Percentiles rank a stretch among this genome's conserved stretches.
Conservation (phyloP, 2,113 vertebrate species). For the Halichoeres trimaculatus region DNA sequence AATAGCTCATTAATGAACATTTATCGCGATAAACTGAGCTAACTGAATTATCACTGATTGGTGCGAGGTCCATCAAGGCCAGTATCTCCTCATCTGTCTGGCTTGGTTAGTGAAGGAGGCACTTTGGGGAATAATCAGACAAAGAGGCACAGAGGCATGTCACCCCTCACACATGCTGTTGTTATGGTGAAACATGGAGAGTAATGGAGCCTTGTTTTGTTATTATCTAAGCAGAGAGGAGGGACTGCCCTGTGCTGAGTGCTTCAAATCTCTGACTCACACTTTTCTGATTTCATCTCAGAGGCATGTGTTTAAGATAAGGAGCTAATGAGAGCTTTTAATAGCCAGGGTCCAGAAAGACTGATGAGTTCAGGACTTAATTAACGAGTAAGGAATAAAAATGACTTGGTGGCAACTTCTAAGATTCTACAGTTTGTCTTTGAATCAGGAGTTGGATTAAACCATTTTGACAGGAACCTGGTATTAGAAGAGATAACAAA, state of each 20-base stretch:
- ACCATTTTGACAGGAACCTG: conserved; percentile 56
- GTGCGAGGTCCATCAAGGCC: conserved; percentile 16
- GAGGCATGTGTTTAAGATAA: conserved; percentile 40
- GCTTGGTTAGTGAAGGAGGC: conserved; percentile 42
- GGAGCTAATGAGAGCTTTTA: conserved; percentile 4
- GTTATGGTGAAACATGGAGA: conserved; percentile 36
- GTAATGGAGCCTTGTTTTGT: conserved; percentile 42
- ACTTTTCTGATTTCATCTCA: conserved; percentile 47
- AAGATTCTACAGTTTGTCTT: conserved; percentile 9
- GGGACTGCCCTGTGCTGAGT: conserved; percentile 62
- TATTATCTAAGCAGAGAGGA: conserved; percentile 65
- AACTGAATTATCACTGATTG: not conserved
- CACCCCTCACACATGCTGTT: conserved; percentile 18
- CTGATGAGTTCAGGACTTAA: conserved; percentile 32
- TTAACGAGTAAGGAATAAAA: conserved; percentile 11
- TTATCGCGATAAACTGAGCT: too few species aligned
- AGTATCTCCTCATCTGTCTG: conserved; percentile 29
- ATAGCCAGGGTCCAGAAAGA: conserved; percentile 23
- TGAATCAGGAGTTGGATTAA: conserved; percentile 45
- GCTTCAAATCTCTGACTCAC: conserved; percentile 27
- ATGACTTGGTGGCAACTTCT: conserved; percentile 16
- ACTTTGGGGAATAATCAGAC: conserved; percentile 19
- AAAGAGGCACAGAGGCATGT: not conserved
- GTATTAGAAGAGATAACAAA: conserved; percentile 55
- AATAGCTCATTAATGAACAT: too few species aligned